phyloP scores from a whole-genome alignment of 2,797 vertebrate species.

The Girardinus metallicus region DNA sequence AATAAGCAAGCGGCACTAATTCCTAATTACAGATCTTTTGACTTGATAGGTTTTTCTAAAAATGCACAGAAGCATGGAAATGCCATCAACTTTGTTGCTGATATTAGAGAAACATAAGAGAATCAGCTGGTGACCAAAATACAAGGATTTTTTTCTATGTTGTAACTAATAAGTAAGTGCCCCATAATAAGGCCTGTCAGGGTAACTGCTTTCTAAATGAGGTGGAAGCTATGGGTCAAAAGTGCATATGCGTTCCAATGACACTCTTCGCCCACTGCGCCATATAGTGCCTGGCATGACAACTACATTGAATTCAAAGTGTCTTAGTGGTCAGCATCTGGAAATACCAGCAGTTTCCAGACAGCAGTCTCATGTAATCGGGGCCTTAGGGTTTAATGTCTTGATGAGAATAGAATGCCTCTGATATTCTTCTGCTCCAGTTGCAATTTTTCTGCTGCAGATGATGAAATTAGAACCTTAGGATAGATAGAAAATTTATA shows the following conservation, averaged over 20 bases:
- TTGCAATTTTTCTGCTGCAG: background rate
- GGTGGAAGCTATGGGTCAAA: no score
- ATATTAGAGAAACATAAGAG: background rate
- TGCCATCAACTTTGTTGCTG: background rate
- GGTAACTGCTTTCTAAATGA: no score
- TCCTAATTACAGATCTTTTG: background rate
- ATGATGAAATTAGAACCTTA: slow-evolving; percentile 11
- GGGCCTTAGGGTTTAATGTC: background rate
- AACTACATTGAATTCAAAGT: no score
- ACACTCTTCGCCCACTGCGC: no score
- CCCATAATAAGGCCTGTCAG: background rate
- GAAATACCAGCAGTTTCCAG: no score
- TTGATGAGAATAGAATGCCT: background rate
- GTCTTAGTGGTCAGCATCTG: no score
- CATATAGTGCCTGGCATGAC: no score
- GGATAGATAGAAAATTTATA: background rate
- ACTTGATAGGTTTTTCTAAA: background rate
- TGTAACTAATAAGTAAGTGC: background rate
- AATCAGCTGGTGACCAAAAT: background rate
- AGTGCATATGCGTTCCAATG: no score
- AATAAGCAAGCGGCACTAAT: background rate
- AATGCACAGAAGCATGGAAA: background rate
- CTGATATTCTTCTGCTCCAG: background rate
- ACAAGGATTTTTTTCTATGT: background rate
- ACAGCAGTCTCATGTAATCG: no score